Percentiles rank a stretch among this genome's conserved stretches.
phyloP scores from a whole-genome alignment of 2,888 invertebrate genomes.

The Chloromyia formosa region DNA sequence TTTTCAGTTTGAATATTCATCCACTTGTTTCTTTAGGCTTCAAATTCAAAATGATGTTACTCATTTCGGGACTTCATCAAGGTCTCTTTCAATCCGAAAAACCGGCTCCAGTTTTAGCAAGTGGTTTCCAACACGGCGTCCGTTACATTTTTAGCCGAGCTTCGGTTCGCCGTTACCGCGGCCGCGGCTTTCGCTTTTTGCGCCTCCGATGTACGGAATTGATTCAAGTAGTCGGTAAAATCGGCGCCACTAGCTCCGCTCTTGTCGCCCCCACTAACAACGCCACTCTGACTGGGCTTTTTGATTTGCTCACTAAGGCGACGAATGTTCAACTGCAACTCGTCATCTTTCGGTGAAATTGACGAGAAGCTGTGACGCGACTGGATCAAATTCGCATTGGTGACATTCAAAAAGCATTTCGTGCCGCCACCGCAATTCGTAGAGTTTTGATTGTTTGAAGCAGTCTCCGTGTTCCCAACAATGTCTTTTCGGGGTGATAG shows the following conservation, averaged over 20 bases:
- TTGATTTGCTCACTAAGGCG: conserved; percentile 61
- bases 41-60: too few species aligned
- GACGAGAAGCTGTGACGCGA: conserved; percentile 62
- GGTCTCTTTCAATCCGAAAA: neutral
- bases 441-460: conserved; percentile 41
- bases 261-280: neutral
- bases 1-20: too few species aligned
- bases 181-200: conserved; percentile 51
- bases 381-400: conserved; percentile 57
- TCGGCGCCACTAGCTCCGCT: conserved; percentile 49
- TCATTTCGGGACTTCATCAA: too few species aligned
- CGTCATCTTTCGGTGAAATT: conserved; percentile 55
- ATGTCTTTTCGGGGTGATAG: conserved; percentile 47
- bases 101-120: conserved; percentile 55
- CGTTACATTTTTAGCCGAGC: conserved; percentile 52
- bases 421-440: conserved; percentile 46
- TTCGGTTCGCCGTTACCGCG: conserved; percentile 46
- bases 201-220: conserved; percentile 55
- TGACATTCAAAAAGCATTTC: conserved; percentile 55
- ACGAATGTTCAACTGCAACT: conserved; percentile 61
- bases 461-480: neutral
- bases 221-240: conserved; percentile 55
- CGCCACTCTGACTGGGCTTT: conserved; percentile 39
- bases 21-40: too few species aligned
- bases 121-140: conserved; percentile 63